phyloP scores from a whole-genome alignment of 2,888 invertebrate species.

The Hesperia comma region DNA sequence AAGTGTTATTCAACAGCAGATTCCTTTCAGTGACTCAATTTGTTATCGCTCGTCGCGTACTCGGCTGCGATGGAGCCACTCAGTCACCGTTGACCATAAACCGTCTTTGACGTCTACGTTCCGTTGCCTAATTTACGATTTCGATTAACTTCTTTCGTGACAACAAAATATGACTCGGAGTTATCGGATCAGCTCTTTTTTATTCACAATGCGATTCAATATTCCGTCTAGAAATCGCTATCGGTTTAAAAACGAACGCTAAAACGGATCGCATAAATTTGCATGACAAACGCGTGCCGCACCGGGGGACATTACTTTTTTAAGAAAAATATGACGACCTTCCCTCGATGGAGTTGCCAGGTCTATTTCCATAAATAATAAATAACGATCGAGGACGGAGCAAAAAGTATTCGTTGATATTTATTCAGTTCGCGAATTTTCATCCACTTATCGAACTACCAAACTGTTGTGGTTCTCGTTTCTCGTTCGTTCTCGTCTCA shows the following conservation, averaged over 20 bases:
- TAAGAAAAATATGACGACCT: constrained; percentile 82
- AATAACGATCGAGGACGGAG: constrained; percentile 77
- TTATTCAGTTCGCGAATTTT: constrained; percentile 77
- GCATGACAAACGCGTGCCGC: constrained; percentile 76
- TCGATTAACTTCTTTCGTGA: constrained; percentile 61
- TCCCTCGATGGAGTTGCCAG: constrained; percentile 74
- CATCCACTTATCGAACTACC: constrained; percentile 68
- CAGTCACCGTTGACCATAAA: constrained; percentile 37
- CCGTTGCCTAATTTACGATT: constrained; percentile 55
- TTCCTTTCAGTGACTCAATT: not conserved
- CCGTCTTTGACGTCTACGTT: constrained; percentile 27
- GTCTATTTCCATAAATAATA: constrained; percentile 83
- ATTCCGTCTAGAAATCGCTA: constrained; percentile 76
- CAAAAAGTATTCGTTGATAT: constrained; percentile 75
- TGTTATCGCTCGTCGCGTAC: not conserved
- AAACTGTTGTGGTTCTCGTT: constrained; percentile 38
- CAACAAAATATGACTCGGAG: constrained; percentile 59
- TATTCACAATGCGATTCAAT: constrained; percentile 69
- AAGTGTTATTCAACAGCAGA: not conserved
- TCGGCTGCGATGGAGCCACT: constrained; percentile 10
- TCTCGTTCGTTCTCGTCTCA: constrained; percentile 36
- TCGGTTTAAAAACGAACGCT: constrained; percentile 75
- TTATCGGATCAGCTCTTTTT: constrained; percentile 63
- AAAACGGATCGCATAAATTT: constrained; percentile 81
- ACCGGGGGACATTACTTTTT: constrained; percentile 75